Evolutionary conservation across 2,888 invertebrate genomes (phyloP).

Genomic region (Dynastes maya): DNA sequence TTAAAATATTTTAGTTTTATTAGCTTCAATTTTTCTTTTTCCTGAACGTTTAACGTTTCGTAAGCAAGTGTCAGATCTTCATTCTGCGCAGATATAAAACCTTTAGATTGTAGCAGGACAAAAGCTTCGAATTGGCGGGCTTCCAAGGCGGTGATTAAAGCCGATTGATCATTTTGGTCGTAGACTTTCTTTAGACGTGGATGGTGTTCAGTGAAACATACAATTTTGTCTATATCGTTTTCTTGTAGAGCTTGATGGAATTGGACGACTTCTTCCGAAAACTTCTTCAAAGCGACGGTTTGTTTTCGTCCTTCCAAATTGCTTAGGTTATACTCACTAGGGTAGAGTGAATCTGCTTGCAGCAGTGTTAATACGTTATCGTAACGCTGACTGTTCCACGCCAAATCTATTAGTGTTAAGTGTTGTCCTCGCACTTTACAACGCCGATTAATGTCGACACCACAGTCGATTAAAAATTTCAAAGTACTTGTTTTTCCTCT

Average conservation of each 20-base stretch:
- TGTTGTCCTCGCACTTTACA: not conserved
- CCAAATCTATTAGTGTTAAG: not conserved
- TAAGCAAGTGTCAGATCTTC: conserved; percentile 9
- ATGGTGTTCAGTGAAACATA: not conserved
- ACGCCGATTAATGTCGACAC: not conserved
- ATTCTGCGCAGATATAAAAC: not conserved
- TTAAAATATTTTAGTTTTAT: conserved; percentile 2
- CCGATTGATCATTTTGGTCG: not conserved
- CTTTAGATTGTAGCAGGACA: conserved; percentile 1
- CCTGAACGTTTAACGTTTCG: not conserved
- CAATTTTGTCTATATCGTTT: not conserved
- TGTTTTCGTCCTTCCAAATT: not conserved
- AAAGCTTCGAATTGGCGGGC: not conserved
- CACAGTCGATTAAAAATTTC: conserved; percentile 19
- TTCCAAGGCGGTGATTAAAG: not conserved
- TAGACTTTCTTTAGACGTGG: not conserved
- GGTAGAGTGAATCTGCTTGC: conserved; percentile 5
- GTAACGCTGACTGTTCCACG: conserved; percentile 3
- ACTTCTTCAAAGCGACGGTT: not conserved
- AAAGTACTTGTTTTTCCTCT: not conserved
- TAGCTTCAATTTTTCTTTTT: not conserved
- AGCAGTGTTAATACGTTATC: conserved; percentile 19
- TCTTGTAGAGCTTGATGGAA: not conserved
- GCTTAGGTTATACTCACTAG: not conserved
- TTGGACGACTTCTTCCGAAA: not conserved